Percentiles rank a stretch among this genome's conserved stretches.
Evolutionary conservation across 2,888 invertebrate species (phyloP).

Genomic region (Eueremaeus valkanovi): DNA sequence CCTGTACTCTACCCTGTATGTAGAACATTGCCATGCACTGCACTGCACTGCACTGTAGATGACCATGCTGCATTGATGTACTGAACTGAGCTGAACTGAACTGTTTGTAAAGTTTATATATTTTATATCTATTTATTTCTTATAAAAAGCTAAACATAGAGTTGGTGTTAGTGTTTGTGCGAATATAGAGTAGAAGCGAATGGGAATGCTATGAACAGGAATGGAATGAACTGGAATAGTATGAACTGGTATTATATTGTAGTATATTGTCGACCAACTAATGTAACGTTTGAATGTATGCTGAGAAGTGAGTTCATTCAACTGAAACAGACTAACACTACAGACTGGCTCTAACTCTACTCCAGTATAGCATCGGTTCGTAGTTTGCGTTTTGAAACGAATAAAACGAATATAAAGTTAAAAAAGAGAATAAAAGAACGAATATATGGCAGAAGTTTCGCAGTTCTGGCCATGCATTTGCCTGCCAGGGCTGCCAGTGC

Average conservation of each 20-base stretch:
- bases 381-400: slow-evolving; percentile 21
- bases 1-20: too few species aligned
- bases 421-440: slow-evolving; percentile 15
- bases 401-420: slow-evolving; percentile 12
- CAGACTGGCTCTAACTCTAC: neutral
- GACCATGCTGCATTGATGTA: too few species aligned
- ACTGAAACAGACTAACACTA: slow-evolving; percentile 18
- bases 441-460: slow-evolving; percentile 9
- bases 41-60: too few species aligned
- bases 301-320: slow-evolving; percentile 30
- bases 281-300: neutral
- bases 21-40: too few species aligned
- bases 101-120: neutral
- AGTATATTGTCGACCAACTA: slow-evolving; percentile 7
- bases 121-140: slow-evolving; percentile 4
- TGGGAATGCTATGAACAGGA: too few species aligned
- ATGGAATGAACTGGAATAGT: too few species aligned
- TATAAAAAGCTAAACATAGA: slow-evolving; percentile 13
- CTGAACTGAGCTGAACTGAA: too few species aligned
- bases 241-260: too few species aligned
- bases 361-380: neutral
- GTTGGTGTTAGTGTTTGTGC: too few species aligned
- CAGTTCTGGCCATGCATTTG: neutral
- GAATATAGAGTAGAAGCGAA: neutral
- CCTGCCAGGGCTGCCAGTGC: neutral